Evolutionary conservation across 2,888 invertebrate genomes (phyloP).

Genomic region (Pollenia angustigena): DNA sequence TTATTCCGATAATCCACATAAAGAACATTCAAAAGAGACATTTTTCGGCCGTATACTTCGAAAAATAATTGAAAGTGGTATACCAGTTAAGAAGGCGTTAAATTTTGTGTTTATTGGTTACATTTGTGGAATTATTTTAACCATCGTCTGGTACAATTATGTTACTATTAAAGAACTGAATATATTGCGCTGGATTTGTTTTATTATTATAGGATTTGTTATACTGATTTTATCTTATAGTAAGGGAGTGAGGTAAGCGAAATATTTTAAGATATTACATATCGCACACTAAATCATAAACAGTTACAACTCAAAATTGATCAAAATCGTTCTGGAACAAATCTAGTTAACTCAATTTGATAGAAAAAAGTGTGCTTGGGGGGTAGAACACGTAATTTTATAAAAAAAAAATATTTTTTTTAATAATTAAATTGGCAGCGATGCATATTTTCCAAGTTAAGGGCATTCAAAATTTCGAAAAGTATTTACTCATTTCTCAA

Average conservation of each 20-base stretch:
- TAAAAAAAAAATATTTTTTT: too few species aligned
- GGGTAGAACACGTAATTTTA: too few species aligned
- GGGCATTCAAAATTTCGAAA: too few species aligned
- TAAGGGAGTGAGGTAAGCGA: conserved; percentile 77
- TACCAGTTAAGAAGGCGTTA: conserved; percentile 56
- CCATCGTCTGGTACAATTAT: conserved; percentile 76
- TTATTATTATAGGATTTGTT: conserved; percentile 70
- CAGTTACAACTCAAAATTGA: too few species aligned
- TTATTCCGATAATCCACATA: neutral
- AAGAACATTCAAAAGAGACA: conserved; percentile 40
- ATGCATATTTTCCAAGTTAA: too few species aligned
- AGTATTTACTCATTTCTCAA: too few species aligned
- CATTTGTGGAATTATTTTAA: conserved; percentile 75
- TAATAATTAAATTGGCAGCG: too few species aligned
- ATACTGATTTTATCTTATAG: conserved; percentile 75
- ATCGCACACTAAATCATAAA: neutral
- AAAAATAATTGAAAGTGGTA: conserved; percentile 49
- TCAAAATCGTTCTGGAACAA: too few species aligned
- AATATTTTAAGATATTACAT: neutral
- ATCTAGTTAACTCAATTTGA: too few species aligned
- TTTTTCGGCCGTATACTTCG: conserved; percentile 55
- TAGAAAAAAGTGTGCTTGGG: too few species aligned
- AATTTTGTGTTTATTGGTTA: conserved; percentile 75
- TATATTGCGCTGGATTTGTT: conserved; percentile 74
- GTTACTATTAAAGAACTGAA: conserved; percentile 55